phyloP scores from a whole-genome alignment of 2,797 vertebrate genomes.

The Parauchenoglanis ngamensis region DNA sequence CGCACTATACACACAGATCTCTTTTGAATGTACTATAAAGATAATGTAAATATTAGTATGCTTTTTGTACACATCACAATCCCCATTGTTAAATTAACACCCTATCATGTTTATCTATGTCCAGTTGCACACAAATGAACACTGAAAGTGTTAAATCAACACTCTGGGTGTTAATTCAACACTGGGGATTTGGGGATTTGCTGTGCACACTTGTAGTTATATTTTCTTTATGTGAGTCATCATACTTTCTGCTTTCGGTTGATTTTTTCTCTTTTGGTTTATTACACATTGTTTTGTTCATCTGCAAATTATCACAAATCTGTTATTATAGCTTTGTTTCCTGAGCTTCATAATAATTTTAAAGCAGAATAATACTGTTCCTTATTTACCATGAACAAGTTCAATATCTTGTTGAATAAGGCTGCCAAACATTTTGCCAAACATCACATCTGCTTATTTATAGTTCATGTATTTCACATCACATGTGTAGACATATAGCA shows the following conservation, averaged over 20 bases:
- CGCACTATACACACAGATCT: background rate
- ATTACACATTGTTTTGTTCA: background rate
- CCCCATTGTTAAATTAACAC: background rate
- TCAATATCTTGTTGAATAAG: slow-evolving; percentile 46
- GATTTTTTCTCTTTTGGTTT: background rate
- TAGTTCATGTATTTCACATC: background rate
- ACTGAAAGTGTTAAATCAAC: no score
- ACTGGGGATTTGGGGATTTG: background rate
- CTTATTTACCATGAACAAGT: slow-evolving; percentile 51
- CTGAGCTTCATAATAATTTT: background rate
- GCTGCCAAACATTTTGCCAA: slow-evolving; percentile 16
- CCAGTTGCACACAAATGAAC: background rate
- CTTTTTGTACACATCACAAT: background rate
- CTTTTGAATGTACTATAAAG: background rate
- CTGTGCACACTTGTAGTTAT: background rate
- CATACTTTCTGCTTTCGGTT: background rate
- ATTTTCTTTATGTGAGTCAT: background rate
- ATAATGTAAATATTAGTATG: background rate
- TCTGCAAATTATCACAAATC: background rate
- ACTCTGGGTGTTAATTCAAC: background rate
- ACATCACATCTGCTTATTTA: slow-evolving; percentile 27
- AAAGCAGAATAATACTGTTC: slow-evolving; percentile 36
- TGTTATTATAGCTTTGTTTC: background rate
- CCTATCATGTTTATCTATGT: background rate
- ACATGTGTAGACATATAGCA: background rate